Evolutionary conservation across 2,113 vertebrate genomes (phyloP), one percentile per base, ranked within the genome.

Genomic region (Phylloscopus whistleri): DNA sequence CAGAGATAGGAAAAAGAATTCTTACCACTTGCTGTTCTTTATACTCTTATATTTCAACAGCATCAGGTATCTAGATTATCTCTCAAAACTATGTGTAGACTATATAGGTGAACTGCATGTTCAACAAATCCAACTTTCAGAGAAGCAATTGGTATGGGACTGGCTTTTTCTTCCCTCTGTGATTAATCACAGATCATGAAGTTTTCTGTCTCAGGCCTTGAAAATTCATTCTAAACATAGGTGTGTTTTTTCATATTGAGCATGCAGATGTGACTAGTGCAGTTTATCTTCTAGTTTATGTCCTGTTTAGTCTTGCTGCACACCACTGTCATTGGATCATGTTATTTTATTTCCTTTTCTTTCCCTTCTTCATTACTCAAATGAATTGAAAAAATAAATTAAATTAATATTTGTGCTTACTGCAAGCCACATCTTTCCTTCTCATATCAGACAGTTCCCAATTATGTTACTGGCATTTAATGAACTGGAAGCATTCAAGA

Each of bases 391-490:
- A 94, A 92, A 62, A 11, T 2, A 74, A 78, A 78, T 44, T 0
- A 66, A 90, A 53, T 83, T 80, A 60, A 31, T 83, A 73, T 76
- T 35, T 90, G 16, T 82, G 13, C 67, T 73, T 84, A 60, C 56
- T 78, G 35, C 37, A 75, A 48, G 56, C 22, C 30, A 82, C 35
- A 66, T 69, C 35, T 90, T 83, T 41, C 64, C 27, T 64, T 37
- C n/a, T 90, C 17, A 3, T 87, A 78, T 76, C 21, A n/a, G 77
- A 39, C 21, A 44, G 22, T 67, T 96, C 69, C 43, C 9, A 94
- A 31, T 96, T 87, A 91, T 49, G 28, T 82, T 94, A 93, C 89
- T 89, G 69, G 63, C 30, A 73, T 91, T 56, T 79, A 93, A 86
- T 67, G 44, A 81, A 81, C 39, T 87, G 51, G n/a, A 89, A 95